Evolutionary conservation across 2,113 vertebrate species (phyloP), one percentile per base, ranked within the genome.

Genomic region (Taxidea taxus): DNA sequence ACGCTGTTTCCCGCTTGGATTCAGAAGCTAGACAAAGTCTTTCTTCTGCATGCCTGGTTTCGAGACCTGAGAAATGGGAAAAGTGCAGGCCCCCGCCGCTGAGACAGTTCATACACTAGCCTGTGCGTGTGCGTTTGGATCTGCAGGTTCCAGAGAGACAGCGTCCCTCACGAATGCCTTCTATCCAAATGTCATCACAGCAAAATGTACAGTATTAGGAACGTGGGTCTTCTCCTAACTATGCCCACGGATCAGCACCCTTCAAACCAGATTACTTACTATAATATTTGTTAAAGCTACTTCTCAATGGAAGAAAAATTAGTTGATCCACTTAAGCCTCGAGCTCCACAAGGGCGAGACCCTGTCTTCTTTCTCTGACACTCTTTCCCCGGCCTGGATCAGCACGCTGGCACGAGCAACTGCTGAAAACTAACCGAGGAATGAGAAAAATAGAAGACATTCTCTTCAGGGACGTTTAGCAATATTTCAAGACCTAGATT

Each of bases 241-340:
- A 44, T n/a, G 49, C 37, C 47, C 21, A 23, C 0, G 7, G 27
- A 4, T 42, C 23, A 18, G 39, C 64, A 70, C n/a, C 20, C 25
- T 70, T 75, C 83, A 89, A 91, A 4, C 1, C 7, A 85, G 56
- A 72, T 42, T 20, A 42, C 3, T 23, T n/a, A 31, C 31, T 27
- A 42, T 1, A 37, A 5, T 47, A 77, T 77, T 29, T 44, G 93
- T 80, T 64, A 91, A 83, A 82, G 44, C n/a, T 83, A 80, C 49
- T 83, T 95, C 66, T 95, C 49, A 56, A 42, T 4, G 47, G 62
- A 92, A 88, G 56, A 70, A 95, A 83, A 89, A 25, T 47, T 37
- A 72, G 27, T 42, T 31, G 64, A 21, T 42, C 47, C 31, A 75
- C 66, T 11, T 34, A 64, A 64, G 29, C 21, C 34, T 68, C 16